A percentile compares a stretch with the other conserved stretches of the same genome.
Conservation (phyloP, 2,797 vertebrate genomes). For the Danio tinwini region DNA sequence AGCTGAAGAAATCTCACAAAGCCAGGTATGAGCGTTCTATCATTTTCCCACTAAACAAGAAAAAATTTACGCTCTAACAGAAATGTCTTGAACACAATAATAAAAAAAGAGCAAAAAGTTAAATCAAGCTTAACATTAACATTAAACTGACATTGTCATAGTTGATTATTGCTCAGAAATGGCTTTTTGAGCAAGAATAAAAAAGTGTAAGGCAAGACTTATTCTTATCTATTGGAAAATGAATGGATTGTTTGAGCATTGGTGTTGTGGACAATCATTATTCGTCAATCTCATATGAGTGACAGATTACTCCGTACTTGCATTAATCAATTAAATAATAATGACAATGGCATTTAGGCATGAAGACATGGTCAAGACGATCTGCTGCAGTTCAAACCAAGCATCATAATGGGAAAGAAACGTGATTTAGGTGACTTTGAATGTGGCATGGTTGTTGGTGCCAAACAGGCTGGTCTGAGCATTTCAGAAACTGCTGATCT, state of each 20-base stretch:
- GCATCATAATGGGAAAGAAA: too few relatives aligned
- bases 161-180: too few relatives aligned
- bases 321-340: background rate
- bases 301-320: background rate
- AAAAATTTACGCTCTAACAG: constrained; percentile 26
- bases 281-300: background rate
- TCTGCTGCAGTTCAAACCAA: too few relatives aligned
- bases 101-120: background rate
- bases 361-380: too few relatives aligned
- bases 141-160: too few relatives aligned
- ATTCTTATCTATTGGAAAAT: background rate
- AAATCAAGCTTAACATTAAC: background rate
- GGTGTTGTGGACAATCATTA: background rate
- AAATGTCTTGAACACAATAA: background rate
- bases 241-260: background rate
- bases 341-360: too few relatives aligned
- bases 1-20: constrained; percentile 58
- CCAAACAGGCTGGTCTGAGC: too few relatives aligned
- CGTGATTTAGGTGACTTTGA: too few relatives aligned
- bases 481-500: too few relatives aligned
- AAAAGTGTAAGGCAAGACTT: background rate
- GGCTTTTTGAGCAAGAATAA: background rate
- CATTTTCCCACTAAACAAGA: constrained; percentile 25
- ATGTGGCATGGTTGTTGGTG: too few relatives aligned
- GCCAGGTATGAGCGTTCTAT: constrained; percentile 45